These are phyloP conservation scores for Nasua narica DNA, from an alignment of 2,797 vertebrate genomes.

Conservation along the genomic window DNA sequence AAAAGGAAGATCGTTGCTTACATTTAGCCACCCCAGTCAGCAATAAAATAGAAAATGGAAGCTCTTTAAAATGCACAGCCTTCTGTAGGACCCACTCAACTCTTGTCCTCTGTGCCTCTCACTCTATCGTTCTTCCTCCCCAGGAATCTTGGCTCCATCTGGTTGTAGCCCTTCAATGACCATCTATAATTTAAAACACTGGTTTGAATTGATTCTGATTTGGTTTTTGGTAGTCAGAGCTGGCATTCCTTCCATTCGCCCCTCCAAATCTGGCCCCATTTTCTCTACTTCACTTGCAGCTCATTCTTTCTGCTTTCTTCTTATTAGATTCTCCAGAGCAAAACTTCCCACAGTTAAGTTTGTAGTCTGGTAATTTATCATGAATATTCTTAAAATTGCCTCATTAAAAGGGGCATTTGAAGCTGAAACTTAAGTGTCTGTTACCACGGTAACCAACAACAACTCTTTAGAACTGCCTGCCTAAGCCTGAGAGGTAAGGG, in stretches of 20 bases:
- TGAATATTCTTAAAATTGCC: constrained; percentile 53
- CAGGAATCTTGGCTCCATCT: background rate
- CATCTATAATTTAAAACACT: constrained; percentile 18
- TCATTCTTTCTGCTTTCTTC: constrained; percentile 35
- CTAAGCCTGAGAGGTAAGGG: constrained; percentile 32
- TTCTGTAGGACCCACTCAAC: background rate
- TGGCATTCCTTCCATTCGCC: background rate
- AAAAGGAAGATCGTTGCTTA: background rate
- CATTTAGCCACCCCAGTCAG: background rate
- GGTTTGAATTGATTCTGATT: constrained; percentile 11
- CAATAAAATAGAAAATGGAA: background rate
- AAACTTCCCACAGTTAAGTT: constrained; percentile 44
- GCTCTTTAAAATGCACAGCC: background rate
- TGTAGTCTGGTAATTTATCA: constrained; percentile 49
- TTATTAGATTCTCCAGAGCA: constrained; percentile 57
- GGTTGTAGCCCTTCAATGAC: background rate
- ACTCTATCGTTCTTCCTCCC: background rate
- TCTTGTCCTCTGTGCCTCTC: background rate
- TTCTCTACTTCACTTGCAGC: constrained; percentile 1
- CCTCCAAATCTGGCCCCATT: constrained; percentile 26
- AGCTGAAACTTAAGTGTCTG: constrained; percentile 49
- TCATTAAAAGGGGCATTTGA: constrained; percentile 59
- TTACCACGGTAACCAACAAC: constrained; percentile 60
- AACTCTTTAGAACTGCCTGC: constrained; percentile 48
- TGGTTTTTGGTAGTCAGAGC: background rate